Evolutionary conservation across 1,140 invertebrate species (phyloP), one percentile per base, ranked within the genome.

Genomic region (Camponotus floridanus): DNA sequence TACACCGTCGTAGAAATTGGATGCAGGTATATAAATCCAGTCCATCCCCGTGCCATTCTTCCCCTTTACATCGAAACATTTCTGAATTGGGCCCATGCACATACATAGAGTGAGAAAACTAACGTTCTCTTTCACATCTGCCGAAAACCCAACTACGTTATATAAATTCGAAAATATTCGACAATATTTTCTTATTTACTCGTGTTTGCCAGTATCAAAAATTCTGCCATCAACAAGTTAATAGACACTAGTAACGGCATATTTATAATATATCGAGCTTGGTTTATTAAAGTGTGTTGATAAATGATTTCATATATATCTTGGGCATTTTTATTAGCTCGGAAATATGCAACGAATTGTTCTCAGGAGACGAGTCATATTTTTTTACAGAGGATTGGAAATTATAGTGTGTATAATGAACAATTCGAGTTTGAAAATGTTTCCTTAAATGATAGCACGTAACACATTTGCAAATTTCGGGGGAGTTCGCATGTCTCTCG

Each of bases 1-100:
- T 83, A 74, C 9, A 62, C 79, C 68, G 68, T 73, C 67, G 68
- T 83, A 83, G 79, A 48, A 83, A 83, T 83, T 83, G 79, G 79
- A 74, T 83, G 79, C 79, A 74, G 79, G 26, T 55, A 61, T 73
- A 83, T 83, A 83, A 83, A 83, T 83, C 33, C 39, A 73, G 39
- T 45, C 39, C 39, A 61, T 1, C 65, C 45, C 39, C 51, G 4
- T n/a, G n/a, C 55, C 36, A 74, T 83, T 83, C 55, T 83, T 74
- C 39, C n/a, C 55, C 7, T 74, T 81, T 73, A 81, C 67, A 81
- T 73, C 79, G 68, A 74, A 83, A 74, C 26, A 61, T 83, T 68
- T 83, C 79, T 83, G 55, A 74, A 83, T 74, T 83, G 79, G 68
- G 61, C 73, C 79, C 68, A 83, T 57, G 39, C 8, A 61, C 39